Evolutionary conservation across 2,797 vertebrate species (phyloP), one percentile per base, ranked within the genome.

Genomic region (Phalanger gymnotis): DNA sequence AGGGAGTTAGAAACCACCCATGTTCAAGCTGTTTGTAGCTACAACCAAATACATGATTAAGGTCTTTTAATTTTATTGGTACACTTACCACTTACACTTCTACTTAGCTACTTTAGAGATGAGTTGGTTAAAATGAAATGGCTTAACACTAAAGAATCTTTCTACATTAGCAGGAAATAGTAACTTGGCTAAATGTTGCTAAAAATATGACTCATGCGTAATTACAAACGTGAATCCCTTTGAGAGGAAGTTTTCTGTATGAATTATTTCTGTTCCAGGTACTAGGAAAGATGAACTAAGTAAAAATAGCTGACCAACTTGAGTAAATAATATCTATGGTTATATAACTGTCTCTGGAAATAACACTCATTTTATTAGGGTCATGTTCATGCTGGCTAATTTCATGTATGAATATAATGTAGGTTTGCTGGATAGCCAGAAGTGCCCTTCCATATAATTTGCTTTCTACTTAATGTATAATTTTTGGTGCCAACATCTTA

Each of bases 181-280:
- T 90, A 92, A 22, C 31, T 91, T 96, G 61, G 89, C 57, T 73
- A n/a, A n/a, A 16, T 61, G 90, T 25, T 55, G 61, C 61, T 47
- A 61, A 51, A 96, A 93, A 90, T 93, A 9, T 0, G 3, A 56
- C 57, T 31, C 95, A 0, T 34, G 19, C 73, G 5, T 95, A 81
- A 92, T 91, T 90, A 54, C 91, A 96, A 96, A 92, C 30, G 92
- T 11, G 92, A 58, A 91, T 95, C 54, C 53, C 53, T 53, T 54
- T 28, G n/a, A 96, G 58, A 96, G 81, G 53, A 92, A 28, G 28
- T 93, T 91, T 96, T 95, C n/a, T 40, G 25, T 94, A 55, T 51
- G 66, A 95, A 90, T 96, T 73, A 89, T 56, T 91, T 51, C 92
- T 81, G 27, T 95, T 96, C 96, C 94, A 73, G 93, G 93, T 96